Conservation (phyloP, 2,888 invertebrate species). For the Neoitamus cyanurus region DNA sequence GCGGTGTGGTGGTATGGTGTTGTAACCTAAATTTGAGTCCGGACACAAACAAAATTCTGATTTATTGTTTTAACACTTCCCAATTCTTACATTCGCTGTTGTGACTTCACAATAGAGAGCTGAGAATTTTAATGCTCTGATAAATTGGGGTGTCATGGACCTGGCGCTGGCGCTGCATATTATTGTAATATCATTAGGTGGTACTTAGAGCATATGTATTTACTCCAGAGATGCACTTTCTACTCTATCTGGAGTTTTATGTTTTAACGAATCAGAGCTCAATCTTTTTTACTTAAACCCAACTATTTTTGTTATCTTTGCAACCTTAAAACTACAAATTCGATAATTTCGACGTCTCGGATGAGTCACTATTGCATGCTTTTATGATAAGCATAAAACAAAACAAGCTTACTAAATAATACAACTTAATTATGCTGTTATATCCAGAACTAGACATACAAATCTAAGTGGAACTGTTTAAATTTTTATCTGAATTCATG, state of each 20-base stretch:
- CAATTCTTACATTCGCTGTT: neutral
- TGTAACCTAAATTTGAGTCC: neutral
- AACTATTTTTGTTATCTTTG: neutral
- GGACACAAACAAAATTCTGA: constrained; percentile 27
- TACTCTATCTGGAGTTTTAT: neutral
- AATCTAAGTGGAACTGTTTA: too few relatives aligned
- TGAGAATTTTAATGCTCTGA: constrained; percentile 12
- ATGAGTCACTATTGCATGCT: too few relatives aligned
- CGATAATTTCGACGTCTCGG: too few relatives aligned
- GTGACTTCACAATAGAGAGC: neutral
- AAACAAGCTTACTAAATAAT: too few relatives aligned
- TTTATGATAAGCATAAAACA: too few relatives aligned
- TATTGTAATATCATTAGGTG: constrained; percentile 17
- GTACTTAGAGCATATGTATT: neutral
- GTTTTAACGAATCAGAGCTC: too few relatives aligned
- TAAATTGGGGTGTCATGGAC: constrained; percentile 8
- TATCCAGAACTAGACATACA: too few relatives aligned
- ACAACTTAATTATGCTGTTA: too few relatives aligned
- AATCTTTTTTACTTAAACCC: too few relatives aligned
- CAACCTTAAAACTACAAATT: too few relatives aligned
- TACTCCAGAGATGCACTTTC: neutral
- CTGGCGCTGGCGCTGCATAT: neutral
- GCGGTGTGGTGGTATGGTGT: neutral
- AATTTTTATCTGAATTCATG: too few relatives aligned
- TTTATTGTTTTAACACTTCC: constrained; percentile 12